Base-by-base conservation (phyloP, 2,113 vertebrate species). In the Acrocephalus arundinaceus region DNA sequence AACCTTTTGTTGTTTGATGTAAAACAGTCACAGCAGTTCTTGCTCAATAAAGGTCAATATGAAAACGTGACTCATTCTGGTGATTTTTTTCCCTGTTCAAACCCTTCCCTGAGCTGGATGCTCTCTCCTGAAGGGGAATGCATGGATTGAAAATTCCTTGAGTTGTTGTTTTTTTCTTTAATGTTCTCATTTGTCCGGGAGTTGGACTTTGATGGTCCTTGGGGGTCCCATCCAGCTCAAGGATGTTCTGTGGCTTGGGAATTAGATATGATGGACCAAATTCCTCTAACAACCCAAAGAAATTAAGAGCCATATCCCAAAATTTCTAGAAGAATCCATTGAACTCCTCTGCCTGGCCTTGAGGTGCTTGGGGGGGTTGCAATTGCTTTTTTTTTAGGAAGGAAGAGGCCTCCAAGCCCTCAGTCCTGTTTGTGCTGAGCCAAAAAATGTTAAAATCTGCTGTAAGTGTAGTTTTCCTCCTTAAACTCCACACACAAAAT, bases 11-110 rank as follows among this genome's bases (percentile, higher is more conserved):
- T 97, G 97, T 98, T 98, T 76, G 98, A 98, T 98, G 98, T 99
- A 98, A 98, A 97, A 98, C 77, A 89, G 98, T 99, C 98, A 98
- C 98, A 99, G 98, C 98, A 98, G 98, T 98, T 98, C 98, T 98
- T 99, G 98, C 99, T 99, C 98, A 99, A 99, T 99, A 99, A 99
- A 99, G 98, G 98, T 98, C 98, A 99, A 95, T 98, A 98, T 97
- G 97, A 98, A 98, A 98, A 98, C 71, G 75, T 61, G 41, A 11
- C 58, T 93, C 62, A 76, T 59, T 71, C 48, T 80, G 65, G 46
- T 95, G 30, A 4, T n/a, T 52, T 41, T 89, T 35, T 24, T 19
- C 25, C 95, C 62, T 25, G 1, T 48, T 41, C 4, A 0, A 3
- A 12, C 39, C 70, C 17, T 41, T 41, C 58, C 62, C 14, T 15